Evolutionary conservation across 2,888 invertebrate species (phyloP).

Genomic region (Pilophorus perplexus): DNA sequence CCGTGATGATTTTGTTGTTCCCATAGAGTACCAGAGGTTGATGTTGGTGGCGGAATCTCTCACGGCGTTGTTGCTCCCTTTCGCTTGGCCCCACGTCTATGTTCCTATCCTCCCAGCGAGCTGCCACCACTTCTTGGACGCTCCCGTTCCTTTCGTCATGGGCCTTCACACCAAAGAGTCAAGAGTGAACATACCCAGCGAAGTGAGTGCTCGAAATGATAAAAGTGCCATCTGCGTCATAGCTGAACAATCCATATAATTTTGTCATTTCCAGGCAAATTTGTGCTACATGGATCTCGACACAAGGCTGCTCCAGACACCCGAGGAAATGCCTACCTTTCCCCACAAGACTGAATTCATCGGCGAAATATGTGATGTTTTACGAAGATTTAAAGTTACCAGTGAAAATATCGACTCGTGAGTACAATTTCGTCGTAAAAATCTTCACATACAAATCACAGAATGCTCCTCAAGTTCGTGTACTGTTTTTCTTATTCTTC

Average conservation of each 20-base stretch:
- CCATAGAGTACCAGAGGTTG: conserved; percentile 79
- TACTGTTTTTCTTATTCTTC: neutral
- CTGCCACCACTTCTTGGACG: conserved; percentile 93
- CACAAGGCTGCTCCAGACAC: conserved; percentile 84
- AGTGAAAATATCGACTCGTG: conserved; percentile 45
- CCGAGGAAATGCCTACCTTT: conserved; percentile 91
- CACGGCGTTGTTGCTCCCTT: conserved; percentile 86
- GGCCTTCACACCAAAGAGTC: conserved; percentile 64
- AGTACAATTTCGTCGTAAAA: conserved; percentile 10
- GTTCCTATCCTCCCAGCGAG: conserved; percentile 96
- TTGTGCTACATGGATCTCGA: conserved; percentile 96
- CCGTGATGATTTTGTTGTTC: neutral
- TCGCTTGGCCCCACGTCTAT: conserved; percentile 98
- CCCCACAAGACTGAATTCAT: conserved; percentile 86
- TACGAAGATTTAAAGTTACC: conserved; percentile 61
- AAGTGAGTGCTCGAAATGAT: conserved; percentile 51
- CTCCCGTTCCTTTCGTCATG: conserved; percentile 99
- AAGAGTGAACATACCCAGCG: conserved; percentile 55
- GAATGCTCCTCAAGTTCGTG: neutral
- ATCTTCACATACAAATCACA: neutral
- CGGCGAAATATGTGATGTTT: conserved; percentile 68
- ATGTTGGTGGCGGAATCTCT: conserved; percentile 97
- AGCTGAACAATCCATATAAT: neutral
- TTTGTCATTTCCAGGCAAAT: conserved; percentile 64
- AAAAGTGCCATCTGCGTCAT: no score